A percentile compares a stretch with the other conserved stretches of the same genome.
Conservation (phyloP, 1,140 invertebrate species). For the Bombus confusus region DNA sequence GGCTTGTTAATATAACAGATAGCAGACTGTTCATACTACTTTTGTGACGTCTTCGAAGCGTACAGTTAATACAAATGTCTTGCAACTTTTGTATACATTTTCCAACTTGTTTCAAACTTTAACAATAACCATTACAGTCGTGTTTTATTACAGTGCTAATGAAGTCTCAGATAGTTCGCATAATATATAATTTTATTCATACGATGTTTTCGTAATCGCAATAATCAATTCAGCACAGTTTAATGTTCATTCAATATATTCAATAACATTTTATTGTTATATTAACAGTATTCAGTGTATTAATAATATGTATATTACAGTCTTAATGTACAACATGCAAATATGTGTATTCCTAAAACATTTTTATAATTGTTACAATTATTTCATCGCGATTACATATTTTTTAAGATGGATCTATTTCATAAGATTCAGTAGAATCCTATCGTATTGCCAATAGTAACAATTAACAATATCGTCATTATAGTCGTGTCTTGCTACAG, state of each 20-base stretch:
- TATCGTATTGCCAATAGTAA: not conserved
- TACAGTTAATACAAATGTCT: not conserved
- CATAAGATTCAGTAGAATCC: not conserved
- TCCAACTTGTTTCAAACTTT: not conserved
- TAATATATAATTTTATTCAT: no score
- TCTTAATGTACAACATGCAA: not conserved
- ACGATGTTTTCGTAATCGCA: no score
- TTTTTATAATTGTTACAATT: not conserved
- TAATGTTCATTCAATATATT: no score
- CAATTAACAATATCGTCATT: no score
- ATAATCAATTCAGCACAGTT: no score
- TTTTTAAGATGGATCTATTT: no score
- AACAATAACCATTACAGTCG: not conserved
- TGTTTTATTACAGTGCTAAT: not conserved
- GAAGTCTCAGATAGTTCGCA: not conserved
- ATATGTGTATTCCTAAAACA: not conserved
- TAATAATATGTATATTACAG: not conserved
- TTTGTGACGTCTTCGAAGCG: not conserved
- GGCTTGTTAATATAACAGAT: no score
- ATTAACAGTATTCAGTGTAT: no score
- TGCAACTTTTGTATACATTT: not conserved
- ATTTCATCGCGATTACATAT: no score
- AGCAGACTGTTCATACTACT: not conserved
- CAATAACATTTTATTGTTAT: no score
- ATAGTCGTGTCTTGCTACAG: no score